Percentiles rank a stretch among this genome's conserved stretches.
phyloP scores from a whole-genome alignment of 1,140 invertebrate genomes.

The Drosophila truncata region DNA sequence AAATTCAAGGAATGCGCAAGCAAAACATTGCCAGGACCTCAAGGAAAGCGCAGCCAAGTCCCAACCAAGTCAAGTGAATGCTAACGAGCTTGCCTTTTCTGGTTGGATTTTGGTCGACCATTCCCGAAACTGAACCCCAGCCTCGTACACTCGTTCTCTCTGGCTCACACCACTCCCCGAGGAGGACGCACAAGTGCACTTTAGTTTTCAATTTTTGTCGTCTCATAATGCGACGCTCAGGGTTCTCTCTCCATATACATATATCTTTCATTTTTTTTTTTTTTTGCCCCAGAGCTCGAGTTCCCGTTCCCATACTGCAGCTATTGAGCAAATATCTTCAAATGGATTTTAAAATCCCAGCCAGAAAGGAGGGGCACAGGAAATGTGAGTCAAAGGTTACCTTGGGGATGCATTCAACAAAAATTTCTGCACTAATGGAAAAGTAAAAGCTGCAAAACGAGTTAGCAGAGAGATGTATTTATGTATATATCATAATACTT shows the following conservation, averaged over 20 bases:
- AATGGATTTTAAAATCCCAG: slow-evolving; percentile 76
- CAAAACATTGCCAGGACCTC: slow-evolving; percentile 47
- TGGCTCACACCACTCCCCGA: slow-evolving; percentile 12
- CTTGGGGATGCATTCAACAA: slow-evolving; percentile 75
- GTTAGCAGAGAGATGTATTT: slow-evolving; percentile 49
- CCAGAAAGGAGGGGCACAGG: slow-evolving; percentile 29
- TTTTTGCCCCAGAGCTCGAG: slow-evolving; percentile 15
- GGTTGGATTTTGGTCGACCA: slow-evolving; percentile 45
- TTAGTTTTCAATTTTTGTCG: slow-evolving; percentile 78
- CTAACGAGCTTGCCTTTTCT: slow-evolving; percentile 64
- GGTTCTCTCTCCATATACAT: slow-evolving; percentile 2
- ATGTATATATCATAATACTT: slow-evolving; percentile 54
- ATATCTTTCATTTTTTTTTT: slow-evolving; percentile 24
- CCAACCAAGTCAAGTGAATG: slow-evolving; percentile 56
- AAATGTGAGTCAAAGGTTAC: slow-evolving; percentile 70
- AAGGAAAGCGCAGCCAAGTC: slow-evolving; percentile 30
- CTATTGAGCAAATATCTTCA: slow-evolving; percentile 71
- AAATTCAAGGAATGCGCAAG: slow-evolving; percentile 57
- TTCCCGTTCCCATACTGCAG: slow-evolving; percentile 26
- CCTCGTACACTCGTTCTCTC: not conserved
- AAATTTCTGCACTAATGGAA: slow-evolving; percentile 76
- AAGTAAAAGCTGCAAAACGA: slow-evolving; percentile 73
- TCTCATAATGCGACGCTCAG: slow-evolving; percentile 72
- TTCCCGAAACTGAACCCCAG: slow-evolving; percentile 37
- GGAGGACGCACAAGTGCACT: slow-evolving; percentile 71